Evolutionary conservation across 2,888 invertebrate species (phyloP).

Genomic region (Aporophyla lueneburgensis): DNA sequence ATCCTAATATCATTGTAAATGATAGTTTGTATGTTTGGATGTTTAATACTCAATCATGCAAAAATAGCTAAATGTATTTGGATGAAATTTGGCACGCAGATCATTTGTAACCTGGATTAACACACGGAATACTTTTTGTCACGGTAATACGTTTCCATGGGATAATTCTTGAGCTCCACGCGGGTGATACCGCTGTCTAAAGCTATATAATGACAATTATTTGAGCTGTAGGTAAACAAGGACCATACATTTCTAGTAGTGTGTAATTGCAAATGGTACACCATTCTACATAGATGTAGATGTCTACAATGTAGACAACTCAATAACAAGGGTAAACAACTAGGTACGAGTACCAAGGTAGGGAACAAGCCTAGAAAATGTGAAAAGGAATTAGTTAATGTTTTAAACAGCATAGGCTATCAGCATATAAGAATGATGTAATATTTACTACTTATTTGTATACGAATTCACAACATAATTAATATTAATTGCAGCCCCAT

Average conservation of each 20-base stretch:
- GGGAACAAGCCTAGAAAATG: not conserved
- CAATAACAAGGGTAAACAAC: not conserved
- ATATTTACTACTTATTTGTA: not conserved
- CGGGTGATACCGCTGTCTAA: too few species aligned
- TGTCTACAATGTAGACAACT: not conserved
- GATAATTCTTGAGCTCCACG: too few species aligned
- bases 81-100: too few species aligned
- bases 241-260: not conserved
- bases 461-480: constrained; percentile 12
- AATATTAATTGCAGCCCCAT: constrained; percentile 15
- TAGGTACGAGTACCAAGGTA: not conserved
- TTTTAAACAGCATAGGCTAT: too few species aligned
- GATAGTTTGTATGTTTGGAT: too few species aligned
- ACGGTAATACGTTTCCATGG: too few species aligned
- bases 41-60: too few species aligned
- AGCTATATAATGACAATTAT: not conserved
- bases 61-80: too few species aligned
- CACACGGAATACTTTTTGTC: too few species aligned
- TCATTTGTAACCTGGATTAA: too few species aligned
- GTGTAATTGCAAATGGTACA: not conserved
- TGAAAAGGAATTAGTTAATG: not conserved
- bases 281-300: not conserved
- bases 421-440: too few species aligned
- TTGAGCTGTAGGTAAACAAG: not conserved
- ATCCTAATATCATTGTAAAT: too few species aligned